phyloP scores from a whole-genome alignment of 1,140 invertebrate species.

The Drosophila sucinea region DNA sequence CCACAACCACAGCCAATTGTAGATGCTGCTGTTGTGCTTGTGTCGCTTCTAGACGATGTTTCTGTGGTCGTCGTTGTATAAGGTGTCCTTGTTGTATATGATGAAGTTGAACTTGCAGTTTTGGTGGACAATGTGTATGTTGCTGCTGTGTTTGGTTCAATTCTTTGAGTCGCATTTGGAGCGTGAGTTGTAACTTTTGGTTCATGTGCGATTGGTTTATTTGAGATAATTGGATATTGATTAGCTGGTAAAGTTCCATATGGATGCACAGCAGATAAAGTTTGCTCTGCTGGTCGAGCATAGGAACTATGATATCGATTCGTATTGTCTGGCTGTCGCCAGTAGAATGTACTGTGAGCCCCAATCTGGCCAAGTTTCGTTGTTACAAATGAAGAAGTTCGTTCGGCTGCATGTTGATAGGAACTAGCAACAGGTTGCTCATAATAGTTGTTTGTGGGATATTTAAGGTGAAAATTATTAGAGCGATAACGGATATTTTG shows the following conservation, averaged over 20 bases:
- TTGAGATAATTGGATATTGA: background rate
- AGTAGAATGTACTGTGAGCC: background rate
- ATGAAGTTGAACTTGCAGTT: background rate
- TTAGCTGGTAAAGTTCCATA: background rate
- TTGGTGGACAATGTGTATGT: background rate
- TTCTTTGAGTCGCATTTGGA: background rate
- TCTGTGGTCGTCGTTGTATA: background rate
- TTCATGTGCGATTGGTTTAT: background rate
- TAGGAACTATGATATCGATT: background rate
- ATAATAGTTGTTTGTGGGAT: background rate
- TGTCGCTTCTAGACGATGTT: background rate
- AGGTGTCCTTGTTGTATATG: background rate
- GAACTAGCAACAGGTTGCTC: background rate
- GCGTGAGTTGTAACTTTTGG: background rate
- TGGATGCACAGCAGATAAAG: background rate
- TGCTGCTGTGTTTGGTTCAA: background rate
- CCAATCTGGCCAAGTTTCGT: slow-evolving; percentile 7
- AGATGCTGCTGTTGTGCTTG: background rate
- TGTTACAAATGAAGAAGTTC: background rate
- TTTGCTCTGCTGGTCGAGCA: background rate
- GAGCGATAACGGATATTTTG: background rate
- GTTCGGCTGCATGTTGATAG: background rate
- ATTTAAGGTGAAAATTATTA: background rate
- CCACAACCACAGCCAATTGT: background rate
- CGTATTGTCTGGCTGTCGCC: background rate